Percentiles rank a stretch among this genome's conserved stretches.
Evolutionary conservation across 37 sponge, comb jelly and placozoan species (phyloP).

Genomic region (Ephydatia muelleri): DNA sequence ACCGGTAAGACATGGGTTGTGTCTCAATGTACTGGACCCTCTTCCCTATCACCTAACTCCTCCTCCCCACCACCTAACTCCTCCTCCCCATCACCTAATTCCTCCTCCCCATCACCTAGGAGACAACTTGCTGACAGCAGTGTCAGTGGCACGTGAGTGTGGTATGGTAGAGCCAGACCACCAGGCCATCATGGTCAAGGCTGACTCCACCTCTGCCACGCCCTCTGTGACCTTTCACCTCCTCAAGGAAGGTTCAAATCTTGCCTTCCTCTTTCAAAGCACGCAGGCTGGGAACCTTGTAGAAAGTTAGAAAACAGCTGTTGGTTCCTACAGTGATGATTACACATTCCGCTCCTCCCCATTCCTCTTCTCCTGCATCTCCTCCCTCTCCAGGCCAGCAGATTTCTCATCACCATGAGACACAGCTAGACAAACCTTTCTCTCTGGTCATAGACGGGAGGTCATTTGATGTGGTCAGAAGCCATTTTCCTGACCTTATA

Average conservation of each 20-base stretch:
- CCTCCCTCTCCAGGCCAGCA: background rate
- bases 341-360: background rate
- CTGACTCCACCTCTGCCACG: background rate
- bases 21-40: background rate
- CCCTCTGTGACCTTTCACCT: constrained; percentile 32
- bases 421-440: background rate
- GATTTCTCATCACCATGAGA: background rate
- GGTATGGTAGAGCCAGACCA: constrained; percentile 57
- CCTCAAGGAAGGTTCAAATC: constrained; percentile 26
- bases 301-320: background rate
- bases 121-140: constrained; percentile 91
- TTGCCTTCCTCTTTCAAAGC: background rate
- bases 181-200: constrained; percentile 37
- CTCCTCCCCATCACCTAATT: background rate
- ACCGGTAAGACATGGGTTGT: constrained; percentile 54
- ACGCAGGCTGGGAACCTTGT: background rate
- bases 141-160: constrained; percentile 86
- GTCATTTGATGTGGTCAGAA: constrained; percentile 33
- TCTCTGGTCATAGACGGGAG: constrained; percentile 54
- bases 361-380: background rate
- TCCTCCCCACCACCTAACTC: background rate
- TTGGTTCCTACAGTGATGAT: background rate
- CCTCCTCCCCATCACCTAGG: constrained; percentile 30
- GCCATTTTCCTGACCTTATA: constrained; percentile 19
- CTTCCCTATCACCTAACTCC: background rate